Conservation (phyloP, 2,888 invertebrate genomes). For the Torymus tubicola region DNA sequence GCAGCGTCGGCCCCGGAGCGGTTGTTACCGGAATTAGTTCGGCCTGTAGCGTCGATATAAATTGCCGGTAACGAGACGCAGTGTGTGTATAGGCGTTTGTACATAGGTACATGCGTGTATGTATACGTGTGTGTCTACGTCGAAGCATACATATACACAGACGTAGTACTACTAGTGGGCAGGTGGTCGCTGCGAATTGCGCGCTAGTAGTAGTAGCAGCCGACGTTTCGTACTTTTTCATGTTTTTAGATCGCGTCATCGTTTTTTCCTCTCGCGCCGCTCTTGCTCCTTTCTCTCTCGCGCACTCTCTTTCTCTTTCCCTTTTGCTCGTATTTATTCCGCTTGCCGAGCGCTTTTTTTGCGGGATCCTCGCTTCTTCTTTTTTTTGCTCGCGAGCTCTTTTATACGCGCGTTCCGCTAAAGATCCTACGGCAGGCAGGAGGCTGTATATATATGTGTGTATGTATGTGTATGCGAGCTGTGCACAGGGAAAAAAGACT, state of each 20-base stretch:
- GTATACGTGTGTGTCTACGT: no score
- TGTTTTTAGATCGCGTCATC: slow-evolving; percentile 27
- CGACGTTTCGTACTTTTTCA: slow-evolving; percentile 29
- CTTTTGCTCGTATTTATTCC: slow-evolving; percentile 45
- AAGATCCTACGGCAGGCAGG: background rate
- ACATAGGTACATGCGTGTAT: no score
- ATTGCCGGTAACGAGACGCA: slow-evolving; percentile 71
- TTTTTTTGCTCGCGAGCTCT: slow-evolving; percentile 7
- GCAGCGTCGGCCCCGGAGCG: slow-evolving; percentile 63
- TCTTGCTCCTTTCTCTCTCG: background rate
- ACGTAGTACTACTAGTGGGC: background rate
- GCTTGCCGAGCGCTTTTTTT: slow-evolving; percentile 41
- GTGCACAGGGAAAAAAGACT: background rate
- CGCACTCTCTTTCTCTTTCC: slow-evolving; percentile 36
- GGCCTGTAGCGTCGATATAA: slow-evolving; percentile 73
- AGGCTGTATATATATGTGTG: no score
- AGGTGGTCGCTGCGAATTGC: slow-evolving; percentile 32
- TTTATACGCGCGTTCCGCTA: slow-evolving; percentile 25
- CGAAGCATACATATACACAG: no score
- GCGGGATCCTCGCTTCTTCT: background rate
- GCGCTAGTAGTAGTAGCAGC: background rate
- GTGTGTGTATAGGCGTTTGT: slow-evolving; percentile 60
- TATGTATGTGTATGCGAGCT: no score
- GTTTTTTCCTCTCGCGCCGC: slow-evolving; percentile 24
- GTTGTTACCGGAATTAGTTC: slow-evolving; percentile 76